A percentile compares a stretch with the other conserved stretches of the same genome.
Evolutionary conservation across 2,888 invertebrate species (phyloP).

Genomic region (Maniola hyperantus): DNA sequence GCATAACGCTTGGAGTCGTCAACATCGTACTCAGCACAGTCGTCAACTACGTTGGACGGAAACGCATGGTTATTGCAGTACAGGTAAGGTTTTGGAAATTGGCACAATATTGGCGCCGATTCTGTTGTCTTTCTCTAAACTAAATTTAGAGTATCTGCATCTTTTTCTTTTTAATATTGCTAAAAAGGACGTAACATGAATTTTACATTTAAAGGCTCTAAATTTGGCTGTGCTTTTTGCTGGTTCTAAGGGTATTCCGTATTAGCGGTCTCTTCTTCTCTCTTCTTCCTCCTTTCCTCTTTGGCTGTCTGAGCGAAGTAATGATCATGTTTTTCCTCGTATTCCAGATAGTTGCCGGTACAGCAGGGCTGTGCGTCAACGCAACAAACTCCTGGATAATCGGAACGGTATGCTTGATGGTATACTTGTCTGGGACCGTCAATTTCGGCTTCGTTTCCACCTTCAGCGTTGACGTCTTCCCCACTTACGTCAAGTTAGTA

Average conservation of each 20-base stretch:
- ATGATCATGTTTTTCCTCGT: neutral
- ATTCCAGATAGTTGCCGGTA: constrained; percentile 56
- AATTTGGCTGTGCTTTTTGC: no score
- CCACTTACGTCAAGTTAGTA: constrained; percentile 73
- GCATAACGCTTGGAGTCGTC: constrained; percentile 50
- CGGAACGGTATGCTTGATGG: constrained; percentile 36
- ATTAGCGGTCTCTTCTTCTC: no score
- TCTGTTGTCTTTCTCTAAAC: no score
- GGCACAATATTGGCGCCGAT: no score
- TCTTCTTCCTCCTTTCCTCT: no score
- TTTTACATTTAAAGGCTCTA: no score
- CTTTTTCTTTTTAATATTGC: no score
- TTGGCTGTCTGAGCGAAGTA: no score
- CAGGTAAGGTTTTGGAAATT: constrained; percentile 63
- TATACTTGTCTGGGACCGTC: constrained; percentile 38
- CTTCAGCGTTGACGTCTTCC: constrained; percentile 69
- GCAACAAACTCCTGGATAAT: constrained; percentile 54
- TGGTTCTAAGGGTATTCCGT: no score
- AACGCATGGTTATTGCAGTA: constrained; percentile 66
- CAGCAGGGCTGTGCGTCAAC: constrained; percentile 56
- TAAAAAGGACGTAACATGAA: no score
- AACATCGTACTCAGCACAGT: constrained; percentile 63
- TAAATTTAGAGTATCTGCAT: no score
- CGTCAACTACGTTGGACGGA: constrained; percentile 70
- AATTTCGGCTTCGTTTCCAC: constrained; percentile 69